These are phyloP conservation scores for Antechinus stuartii DNA, from an alignment of 2,113 vertebrate species.

Conservation along the genomic window DNA sequence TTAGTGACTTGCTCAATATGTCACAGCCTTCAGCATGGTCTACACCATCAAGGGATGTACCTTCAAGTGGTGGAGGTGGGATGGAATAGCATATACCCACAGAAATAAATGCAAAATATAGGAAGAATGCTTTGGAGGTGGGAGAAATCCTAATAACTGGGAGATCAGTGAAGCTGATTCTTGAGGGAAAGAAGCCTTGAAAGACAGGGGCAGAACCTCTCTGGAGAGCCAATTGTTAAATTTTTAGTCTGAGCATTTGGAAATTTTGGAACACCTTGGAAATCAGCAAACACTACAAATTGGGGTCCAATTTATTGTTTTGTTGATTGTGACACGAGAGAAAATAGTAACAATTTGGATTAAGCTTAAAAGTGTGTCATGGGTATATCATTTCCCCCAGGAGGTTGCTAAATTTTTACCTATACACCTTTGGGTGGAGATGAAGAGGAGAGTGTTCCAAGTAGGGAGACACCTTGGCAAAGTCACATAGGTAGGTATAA, in stretches of 20 bases:
- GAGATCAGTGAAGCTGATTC: neutral
- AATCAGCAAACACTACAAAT: neutral
- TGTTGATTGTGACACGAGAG: neutral
- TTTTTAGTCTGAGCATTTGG: neutral
- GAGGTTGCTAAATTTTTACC: neutral
- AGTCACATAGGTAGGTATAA: neutral
- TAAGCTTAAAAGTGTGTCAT: neutral
- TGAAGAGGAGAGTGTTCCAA: neutral
- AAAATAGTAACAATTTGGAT: neutral
- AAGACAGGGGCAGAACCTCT: neutral
- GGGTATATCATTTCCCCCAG: fast-evolving
- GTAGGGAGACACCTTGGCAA: neutral
- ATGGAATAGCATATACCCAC: neutral
- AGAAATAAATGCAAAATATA: neutral
- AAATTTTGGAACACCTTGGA: neutral
- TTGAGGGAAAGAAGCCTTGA: neutral
- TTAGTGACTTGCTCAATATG: neutral
- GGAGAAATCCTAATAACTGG: neutral
- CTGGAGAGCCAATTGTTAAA: neutral
- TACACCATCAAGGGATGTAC: neutral
- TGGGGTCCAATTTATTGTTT: neutral
- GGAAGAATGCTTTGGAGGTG: neutral
- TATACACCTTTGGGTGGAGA: neutral
- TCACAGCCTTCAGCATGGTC: neutral
- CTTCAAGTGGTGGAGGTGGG: neutral